Evolutionary conservation across 1,140 invertebrate genomes (phyloP).

Genomic region (Hyles vespertilio): DNA sequence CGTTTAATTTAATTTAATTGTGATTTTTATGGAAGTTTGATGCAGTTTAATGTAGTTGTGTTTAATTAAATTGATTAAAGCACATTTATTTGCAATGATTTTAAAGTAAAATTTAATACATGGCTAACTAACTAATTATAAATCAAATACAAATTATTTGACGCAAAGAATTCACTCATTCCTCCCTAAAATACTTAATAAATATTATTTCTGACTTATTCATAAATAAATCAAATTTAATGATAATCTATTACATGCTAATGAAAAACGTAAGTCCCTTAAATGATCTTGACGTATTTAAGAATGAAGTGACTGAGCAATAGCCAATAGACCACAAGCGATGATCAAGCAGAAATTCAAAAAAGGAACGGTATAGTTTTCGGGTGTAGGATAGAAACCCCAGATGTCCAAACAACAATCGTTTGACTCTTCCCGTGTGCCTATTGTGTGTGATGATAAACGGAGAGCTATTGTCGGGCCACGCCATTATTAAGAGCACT

Average conservation of each 20-base stretch:
- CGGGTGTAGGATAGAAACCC: constrained; percentile 26
- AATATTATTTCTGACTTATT: too few species aligned
- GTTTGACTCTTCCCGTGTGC: constrained; percentile 25
- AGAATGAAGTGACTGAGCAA: neutral
- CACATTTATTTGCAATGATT: neutral
- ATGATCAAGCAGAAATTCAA: constrained; percentile 26
- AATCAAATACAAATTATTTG: too few species aligned
- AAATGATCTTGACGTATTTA: too few species aligned
- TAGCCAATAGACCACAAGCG: constrained; percentile 6
- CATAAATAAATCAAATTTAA: too few species aligned
- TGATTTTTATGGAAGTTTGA: neutral
- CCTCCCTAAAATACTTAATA: too few species aligned
- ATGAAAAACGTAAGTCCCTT: too few species aligned
- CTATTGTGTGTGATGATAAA: constrained; percentile 44
- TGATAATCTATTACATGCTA: too few species aligned
- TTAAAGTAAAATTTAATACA: neutral
- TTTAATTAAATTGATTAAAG: too few species aligned
- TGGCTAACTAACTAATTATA: too few species aligned
- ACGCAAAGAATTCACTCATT: too few species aligned
- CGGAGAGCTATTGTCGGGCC: constrained; percentile 40
- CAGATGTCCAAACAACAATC: constrained; percentile 65
- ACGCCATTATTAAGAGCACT: constrained; percentile 52
- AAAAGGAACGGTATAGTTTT: constrained; percentile 24
- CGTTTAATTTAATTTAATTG: neutral
- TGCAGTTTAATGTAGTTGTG: too few species aligned